Percentiles rank a stretch among this genome's conserved stretches.
These are phyloP conservation scores for Aselliscus stoliczkanus DNA, from an alignment of 2,797 vertebrate species.

Conservation along the genomic window DNA sequence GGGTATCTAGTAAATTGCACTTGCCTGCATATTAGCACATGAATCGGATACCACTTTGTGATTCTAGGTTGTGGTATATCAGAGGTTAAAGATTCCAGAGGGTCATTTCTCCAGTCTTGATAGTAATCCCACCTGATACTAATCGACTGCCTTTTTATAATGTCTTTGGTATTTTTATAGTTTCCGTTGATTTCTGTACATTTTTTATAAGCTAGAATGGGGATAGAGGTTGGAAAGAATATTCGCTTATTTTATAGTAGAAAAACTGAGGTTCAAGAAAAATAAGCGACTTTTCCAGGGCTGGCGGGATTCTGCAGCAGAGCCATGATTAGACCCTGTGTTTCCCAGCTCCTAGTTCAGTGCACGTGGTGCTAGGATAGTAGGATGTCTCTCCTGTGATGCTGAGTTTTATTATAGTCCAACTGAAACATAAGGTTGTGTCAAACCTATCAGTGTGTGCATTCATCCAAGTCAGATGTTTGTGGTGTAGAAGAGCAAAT, in stretches of 20 bases:
- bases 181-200: neutral
- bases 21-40: neutral
- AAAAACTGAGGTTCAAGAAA: neutral
- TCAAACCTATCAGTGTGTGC: neutral
- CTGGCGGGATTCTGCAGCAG: neutral
- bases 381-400: rapidly evolving
- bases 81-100: neutral
- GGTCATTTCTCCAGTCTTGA: neutral
- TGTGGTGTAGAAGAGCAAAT: neutral
- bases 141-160: neutral
- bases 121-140: neutral
- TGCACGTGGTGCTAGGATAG: neutral
- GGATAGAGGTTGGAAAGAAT: neutral
- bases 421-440: neutral
- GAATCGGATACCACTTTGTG: neutral
- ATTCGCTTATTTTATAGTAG: neutral
- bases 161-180: neutral
- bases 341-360: neutral
- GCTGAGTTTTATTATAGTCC: neutral
- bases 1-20: neutral
- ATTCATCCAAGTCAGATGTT: neutral
- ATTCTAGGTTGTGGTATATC: neutral
- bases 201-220: neutral
- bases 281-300: neutral
- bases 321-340: rapidly evolving